Percentiles rank a stretch among this genome's conserved stretches.
phyloP scores from a whole-genome alignment of 1,140 invertebrate genomes.

The Cherax quadricarinatus region DNA sequence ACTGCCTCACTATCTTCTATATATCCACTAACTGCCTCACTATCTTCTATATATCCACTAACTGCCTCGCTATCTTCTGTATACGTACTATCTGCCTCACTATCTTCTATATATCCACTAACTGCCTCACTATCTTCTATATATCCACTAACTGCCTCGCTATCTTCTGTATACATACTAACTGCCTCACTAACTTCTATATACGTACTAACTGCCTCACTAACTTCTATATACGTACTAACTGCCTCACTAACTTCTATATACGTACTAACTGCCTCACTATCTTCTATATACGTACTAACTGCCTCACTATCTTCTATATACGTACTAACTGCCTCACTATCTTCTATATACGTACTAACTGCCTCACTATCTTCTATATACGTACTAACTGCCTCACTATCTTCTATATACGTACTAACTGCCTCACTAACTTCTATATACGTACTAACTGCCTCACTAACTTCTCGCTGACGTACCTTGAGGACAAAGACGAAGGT shows the following conservation, averaged over 20 bases:
- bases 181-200: neutral
- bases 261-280: neutral
- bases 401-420: no score
- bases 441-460: neutral
- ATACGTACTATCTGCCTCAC: neutral
- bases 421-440: neutral
- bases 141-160: neutral
- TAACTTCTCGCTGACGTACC: no score
- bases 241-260: neutral
- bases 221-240: no score
- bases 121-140: neutral
- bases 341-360: no score
- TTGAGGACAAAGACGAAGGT: slow-evolving; percentile 88
- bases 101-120: neutral
- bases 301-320: neutral
- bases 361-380: neutral
- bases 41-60: neutral
- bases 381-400: neutral
- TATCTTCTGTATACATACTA: no score
- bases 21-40: neutral
- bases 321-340: neutral
- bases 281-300: no score
- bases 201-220: neutral
- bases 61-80: neutral
- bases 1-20: neutral